A percentile compares a stretch with the other conserved stretches of the same genome.
These are phyloP conservation scores for Rhodophaea formosa DNA, from an alignment of 2,888 invertebrate species.

Conservation along the genomic window DNA sequence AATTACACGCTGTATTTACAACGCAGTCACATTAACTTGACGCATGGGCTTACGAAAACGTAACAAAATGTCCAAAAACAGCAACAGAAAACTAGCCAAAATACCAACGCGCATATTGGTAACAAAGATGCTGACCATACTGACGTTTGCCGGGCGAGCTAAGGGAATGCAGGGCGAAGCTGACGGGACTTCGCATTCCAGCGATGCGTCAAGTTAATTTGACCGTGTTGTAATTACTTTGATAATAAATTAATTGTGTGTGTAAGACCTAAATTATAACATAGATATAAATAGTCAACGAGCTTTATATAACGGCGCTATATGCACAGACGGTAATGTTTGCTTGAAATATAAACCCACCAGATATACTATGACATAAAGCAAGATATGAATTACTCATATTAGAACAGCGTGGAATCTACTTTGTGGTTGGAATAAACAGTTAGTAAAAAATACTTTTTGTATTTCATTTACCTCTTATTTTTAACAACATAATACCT, in stretches of 20 bases:
- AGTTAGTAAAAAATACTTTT: slow-evolving; percentile 62
- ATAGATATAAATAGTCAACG: slow-evolving; percentile 36
- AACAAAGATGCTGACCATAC: no score
- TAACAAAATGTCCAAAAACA: no score
- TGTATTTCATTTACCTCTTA: slow-evolving; percentile 36
- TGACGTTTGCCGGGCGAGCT: no score
- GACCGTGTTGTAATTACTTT: not conserved
- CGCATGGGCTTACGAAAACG: no score
- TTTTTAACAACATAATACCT: no score
- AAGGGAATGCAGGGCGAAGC: no score
- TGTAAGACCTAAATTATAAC: slow-evolving; percentile 21
- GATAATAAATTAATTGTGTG: slow-evolving; percentile 12
- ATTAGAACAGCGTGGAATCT: slow-evolving; percentile 48
- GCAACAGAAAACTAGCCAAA: no score
- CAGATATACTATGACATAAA: slow-evolving; percentile 20
- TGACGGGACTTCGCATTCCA: no score
- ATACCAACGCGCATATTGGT: no score
- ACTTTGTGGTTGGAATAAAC: slow-evolving; percentile 74
- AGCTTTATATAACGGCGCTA: slow-evolving; percentile 41
- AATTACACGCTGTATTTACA: no score
- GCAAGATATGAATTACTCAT: slow-evolving; percentile 28
- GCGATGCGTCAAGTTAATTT: no score
- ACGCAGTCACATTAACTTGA: no score
- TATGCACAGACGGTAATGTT: slow-evolving; percentile 26
- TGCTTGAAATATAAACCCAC: slow-evolving; percentile 27